Conservation (phyloP, 2,797 vertebrate genomes). For the Poecilia picta region DNA sequence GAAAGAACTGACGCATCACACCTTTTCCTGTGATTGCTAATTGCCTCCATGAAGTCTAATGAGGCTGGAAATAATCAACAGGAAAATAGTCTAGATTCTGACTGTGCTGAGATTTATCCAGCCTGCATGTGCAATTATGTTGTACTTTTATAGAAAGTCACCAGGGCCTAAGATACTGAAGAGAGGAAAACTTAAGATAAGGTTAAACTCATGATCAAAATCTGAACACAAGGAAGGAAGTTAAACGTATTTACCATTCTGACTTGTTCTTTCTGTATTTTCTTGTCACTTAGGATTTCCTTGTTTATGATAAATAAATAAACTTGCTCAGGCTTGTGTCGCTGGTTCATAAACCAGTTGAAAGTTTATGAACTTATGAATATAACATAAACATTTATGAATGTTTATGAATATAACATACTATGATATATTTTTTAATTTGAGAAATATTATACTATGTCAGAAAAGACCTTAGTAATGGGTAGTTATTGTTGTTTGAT, state of each 20-base stretch:
- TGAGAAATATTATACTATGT: background rate
- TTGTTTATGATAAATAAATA: background rate
- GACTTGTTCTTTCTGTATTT: background rate
- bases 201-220: background rate
- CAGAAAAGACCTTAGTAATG: background rate
- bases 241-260: background rate
- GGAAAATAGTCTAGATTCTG: conserved; percentile 39
- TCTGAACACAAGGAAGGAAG: background rate
- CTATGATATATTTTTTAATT: background rate
- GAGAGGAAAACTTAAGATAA: too few relatives aligned
- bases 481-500: background rate
- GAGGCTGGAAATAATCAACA: conserved; percentile 53
- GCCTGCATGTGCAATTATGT: background rate
- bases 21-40: conserved; percentile 27
- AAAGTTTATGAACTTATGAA: background rate
- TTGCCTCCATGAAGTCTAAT: conserved; percentile 34
- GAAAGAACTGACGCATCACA: conserved; percentile 29
- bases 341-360: background rate
- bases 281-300: background rate
- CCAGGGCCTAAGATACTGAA: background rate
- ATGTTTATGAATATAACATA: too few relatives aligned
- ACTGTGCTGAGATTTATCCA: conserved; percentile 17
- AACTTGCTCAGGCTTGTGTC: background rate
- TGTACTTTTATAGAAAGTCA: background rate
- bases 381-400: too few relatives aligned